Percentiles rank a stretch among this genome's conserved stretches.
Conservation (phyloP, 2,113 vertebrate genomes). For the Misgurnus anguillicaudatus region DNA sequence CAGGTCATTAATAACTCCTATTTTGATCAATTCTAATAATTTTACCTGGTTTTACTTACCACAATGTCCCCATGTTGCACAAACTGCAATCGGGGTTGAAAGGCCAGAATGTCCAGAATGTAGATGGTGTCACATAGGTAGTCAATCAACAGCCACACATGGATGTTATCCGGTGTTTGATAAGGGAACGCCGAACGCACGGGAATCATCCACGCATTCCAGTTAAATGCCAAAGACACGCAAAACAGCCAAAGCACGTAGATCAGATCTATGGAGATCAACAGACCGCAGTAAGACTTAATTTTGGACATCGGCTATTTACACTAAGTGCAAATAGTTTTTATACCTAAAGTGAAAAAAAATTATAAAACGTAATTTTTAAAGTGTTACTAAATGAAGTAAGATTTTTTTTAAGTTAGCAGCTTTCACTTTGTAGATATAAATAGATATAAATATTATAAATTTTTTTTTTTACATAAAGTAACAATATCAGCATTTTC, state of each 20-base stretch:
- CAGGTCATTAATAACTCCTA: too few species aligned
- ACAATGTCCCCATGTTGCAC: conserved; percentile 89
- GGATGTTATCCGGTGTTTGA: conserved; percentile 81
- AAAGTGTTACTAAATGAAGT: too few species aligned
- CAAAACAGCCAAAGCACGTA: conserved; percentile 95
- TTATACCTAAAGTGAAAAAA: too few species aligned
- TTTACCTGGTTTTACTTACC: conserved; percentile 74
- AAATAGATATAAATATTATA: too few species aligned
- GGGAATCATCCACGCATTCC: conserved; percentile 96
- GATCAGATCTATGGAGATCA: conserved; percentile 77
- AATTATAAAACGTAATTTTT: too few species aligned
- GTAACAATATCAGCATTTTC: too few species aligned
- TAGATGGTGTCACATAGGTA: conserved; percentile 93
- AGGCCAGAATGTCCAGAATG: conserved; percentile 86
- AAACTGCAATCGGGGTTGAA: conserved; percentile 93
- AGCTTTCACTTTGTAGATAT: too few species aligned
- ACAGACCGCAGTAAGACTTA: not conserved
- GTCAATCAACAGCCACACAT: conserved; percentile 87
- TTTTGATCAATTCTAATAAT: not conserved
- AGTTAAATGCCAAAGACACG: conserved; percentile 94
- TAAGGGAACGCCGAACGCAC: conserved; percentile 90
- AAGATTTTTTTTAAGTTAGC: too few species aligned
- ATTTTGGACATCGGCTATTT: too few species aligned
- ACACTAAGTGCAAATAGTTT: too few species aligned
- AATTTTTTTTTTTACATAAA: too few species aligned